phyloP scores from a whole-genome alignment of 2,888 invertebrate species.

The Hesperia comma region DNA sequence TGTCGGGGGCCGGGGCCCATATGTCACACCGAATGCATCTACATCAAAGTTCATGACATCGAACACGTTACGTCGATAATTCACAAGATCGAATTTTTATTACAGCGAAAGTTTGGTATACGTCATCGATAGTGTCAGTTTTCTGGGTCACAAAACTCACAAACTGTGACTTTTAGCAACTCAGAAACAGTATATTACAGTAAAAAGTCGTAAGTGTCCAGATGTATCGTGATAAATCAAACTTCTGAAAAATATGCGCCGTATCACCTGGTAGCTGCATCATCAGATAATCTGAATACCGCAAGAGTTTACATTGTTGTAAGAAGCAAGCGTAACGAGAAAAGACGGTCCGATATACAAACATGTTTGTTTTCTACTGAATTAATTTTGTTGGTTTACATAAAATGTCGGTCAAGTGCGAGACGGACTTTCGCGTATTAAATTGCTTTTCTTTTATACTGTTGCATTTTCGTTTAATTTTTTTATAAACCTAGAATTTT shows the following conservation, averaged over 20 bases:
- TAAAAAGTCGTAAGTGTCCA: slow-evolving; percentile 5
- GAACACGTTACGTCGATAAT: too few relatives aligned
- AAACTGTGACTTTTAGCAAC: background rate
- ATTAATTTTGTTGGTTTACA: background rate
- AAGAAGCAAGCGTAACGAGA: slow-evolving; percentile 4
- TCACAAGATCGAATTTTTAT: too few relatives aligned
- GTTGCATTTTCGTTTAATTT: too few relatives aligned
- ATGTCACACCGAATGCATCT: too few relatives aligned
- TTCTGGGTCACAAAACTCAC: background rate
- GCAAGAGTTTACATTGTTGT: slow-evolving; percentile 2
- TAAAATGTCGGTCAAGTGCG: slow-evolving; percentile 2
- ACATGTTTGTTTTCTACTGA: slow-evolving; percentile 35
- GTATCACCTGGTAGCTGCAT: slow-evolving; percentile 1
- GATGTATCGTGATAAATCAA: slow-evolving; percentile 7
- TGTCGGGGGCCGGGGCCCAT: too few relatives aligned
- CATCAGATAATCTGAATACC: slow-evolving; percentile 6
- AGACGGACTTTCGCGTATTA: background rate
- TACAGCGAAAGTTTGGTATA: too few relatives aligned
- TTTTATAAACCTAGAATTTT: too few relatives aligned
- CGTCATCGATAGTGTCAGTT: too few relatives aligned
- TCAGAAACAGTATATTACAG: slow-evolving; percentile 3
- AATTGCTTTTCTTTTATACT: background rate
- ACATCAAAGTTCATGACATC: too few relatives aligned
- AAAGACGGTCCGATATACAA: slow-evolving; percentile 21
- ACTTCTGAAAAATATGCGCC: slow-evolving; percentile 10